Evolutionary conservation across 2,113 vertebrate genomes (phyloP).

Genomic region (Benitochromis conjunctus): DNA sequence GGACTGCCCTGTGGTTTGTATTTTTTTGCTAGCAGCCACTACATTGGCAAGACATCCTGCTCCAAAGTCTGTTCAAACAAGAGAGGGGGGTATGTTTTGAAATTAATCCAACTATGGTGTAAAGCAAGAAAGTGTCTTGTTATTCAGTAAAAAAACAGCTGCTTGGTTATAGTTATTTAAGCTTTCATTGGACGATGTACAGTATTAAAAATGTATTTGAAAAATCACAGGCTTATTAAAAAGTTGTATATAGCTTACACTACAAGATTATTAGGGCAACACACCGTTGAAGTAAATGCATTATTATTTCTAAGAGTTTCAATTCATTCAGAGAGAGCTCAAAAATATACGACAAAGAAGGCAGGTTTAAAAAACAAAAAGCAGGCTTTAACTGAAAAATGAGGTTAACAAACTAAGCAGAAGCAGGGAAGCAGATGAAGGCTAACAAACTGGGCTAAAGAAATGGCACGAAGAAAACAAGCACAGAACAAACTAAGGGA

Average conservation of each 20-base stretch:
- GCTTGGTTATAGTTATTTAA: fast-evolving
- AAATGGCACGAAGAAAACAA: not conserved
- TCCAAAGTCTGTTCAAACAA: not conserved
- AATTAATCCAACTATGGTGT: not conserved
- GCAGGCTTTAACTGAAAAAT: not conserved
- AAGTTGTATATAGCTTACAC: not conserved
- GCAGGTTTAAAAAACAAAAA: not conserved
- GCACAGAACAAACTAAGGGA: not conserved
- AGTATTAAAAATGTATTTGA: not conserved
- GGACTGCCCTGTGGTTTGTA: not conserved
- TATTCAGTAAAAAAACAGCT: not conserved
- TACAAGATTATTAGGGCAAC: not conserved
- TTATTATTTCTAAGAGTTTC: not conserved
- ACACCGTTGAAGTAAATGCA: not conserved
- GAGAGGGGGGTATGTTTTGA: not conserved
- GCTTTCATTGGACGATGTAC: not conserved
- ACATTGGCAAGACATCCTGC: not conserved
- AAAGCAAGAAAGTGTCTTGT: not conserved
- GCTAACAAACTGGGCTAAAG: not conserved
- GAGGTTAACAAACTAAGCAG: not conserved
- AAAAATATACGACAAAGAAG: not conserved
- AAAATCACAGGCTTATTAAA: not conserved
- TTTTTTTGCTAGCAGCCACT: not conserved
- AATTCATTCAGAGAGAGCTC: not conserved
- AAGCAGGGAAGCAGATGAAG: not conserved